Conservation (phyloP, 2,113 vertebrate species). For the Passer domesticus region DNA sequence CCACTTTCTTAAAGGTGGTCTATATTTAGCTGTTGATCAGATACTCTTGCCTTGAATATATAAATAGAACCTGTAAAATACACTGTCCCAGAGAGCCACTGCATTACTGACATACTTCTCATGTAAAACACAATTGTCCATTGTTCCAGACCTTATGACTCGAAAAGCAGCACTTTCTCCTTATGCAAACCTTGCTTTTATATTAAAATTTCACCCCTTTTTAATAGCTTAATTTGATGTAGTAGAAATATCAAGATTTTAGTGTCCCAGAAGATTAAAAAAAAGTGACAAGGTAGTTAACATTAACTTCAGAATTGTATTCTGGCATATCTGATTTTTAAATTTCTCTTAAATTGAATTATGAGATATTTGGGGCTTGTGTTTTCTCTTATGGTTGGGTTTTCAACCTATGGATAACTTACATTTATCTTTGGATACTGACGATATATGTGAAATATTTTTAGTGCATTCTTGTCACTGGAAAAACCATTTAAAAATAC, state of each 20-base stretch:
- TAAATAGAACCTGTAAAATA: constrained; percentile 5
- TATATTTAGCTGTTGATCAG: constrained; percentile 25
- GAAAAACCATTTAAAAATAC: neutral
- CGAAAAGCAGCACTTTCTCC: neutral
- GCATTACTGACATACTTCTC: constrained; percentile 17
- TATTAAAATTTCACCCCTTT: neutral
- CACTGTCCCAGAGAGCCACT: neutral
- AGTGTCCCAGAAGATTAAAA: neutral
- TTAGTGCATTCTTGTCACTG: constrained; percentile 6
- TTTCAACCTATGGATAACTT: neutral
- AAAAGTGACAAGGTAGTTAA: neutral
- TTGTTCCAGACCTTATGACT: neutral
- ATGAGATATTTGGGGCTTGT: neutral
- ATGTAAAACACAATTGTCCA: neutral
- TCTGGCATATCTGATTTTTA: neutral
- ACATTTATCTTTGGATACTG: neutral
- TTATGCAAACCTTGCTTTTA: neutral
- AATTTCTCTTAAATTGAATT: neutral
- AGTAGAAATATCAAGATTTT: neutral
- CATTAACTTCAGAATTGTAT: neutral
- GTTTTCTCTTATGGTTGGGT: neutral
- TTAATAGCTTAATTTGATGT: neutral
- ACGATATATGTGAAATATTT: neutral
- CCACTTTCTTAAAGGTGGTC: constrained; percentile 19
- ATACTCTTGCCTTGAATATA: constrained; percentile 34